Evolutionary conservation across 2,797 vertebrate species (phyloP).

Genomic region (Chaetodon trifasciatus): DNA sequence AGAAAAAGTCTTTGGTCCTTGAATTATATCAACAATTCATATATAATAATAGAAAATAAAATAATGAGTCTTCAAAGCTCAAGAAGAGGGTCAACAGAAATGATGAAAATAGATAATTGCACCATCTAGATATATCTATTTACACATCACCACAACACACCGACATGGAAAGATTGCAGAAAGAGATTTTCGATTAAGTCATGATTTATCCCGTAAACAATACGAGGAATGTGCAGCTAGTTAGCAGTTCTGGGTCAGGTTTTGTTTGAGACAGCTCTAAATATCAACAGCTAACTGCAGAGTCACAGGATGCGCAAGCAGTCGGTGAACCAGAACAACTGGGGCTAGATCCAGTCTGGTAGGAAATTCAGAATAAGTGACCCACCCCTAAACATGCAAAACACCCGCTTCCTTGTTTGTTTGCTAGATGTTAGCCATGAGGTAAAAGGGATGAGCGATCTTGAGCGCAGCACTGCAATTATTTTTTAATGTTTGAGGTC

Average conservation of each 20-base stretch:
- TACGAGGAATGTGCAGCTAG: background rate
- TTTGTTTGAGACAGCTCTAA: background rate
- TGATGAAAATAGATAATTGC: background rate
- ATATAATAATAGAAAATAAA: background rate
- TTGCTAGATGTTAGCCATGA: background rate
- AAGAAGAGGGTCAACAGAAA: background rate
- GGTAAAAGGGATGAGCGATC: background rate
- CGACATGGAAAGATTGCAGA: background rate
- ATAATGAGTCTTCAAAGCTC: background rate
- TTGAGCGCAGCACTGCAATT: background rate
- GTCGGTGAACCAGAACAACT: constrained; percentile 67
- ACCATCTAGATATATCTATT: background rate
- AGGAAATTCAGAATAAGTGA: constrained; percentile 15
- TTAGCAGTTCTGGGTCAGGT: background rate
- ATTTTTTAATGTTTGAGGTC: background rate
- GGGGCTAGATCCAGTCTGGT: constrained; percentile 48
- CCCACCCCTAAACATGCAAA: constrained; percentile 2
- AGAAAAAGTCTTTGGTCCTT: no score
- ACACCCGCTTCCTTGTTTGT: background rate
- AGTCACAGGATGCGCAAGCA: background rate
- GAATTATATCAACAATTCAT: background rate
- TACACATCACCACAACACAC: constrained; percentile 11
- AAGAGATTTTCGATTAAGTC: background rate
- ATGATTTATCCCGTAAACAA: background rate
- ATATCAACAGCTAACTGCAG: background rate